Percentiles rank a stretch among this genome's conserved stretches.
These are phyloP conservation scores for Dryobates pubescens DNA, from an alignment of 2,797 vertebrate species.

Conservation along the genomic window DNA sequence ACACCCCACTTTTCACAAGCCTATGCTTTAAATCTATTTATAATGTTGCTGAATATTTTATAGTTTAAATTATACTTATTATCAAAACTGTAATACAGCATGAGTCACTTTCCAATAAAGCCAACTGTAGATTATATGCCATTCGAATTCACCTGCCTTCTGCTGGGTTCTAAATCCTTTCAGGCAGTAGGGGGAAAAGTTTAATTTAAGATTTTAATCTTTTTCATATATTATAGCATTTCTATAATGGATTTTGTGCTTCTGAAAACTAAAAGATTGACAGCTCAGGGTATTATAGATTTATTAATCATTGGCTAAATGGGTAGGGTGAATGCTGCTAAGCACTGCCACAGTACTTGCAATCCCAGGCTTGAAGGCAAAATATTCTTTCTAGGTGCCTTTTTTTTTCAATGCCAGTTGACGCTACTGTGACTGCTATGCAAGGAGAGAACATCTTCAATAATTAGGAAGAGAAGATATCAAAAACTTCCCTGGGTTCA, in stretches of 20 bases:
- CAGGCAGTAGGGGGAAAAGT: slow-evolving; percentile 66
- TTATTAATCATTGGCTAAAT: slow-evolving; percentile 77
- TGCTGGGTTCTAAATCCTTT: slow-evolving; percentile 77
- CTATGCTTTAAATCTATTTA: slow-evolving; percentile 55
- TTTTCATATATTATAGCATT: slow-evolving; percentile 77
- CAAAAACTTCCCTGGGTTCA: not conserved
- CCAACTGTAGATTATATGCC: slow-evolving; percentile 64
- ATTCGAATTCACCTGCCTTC: slow-evolving; percentile 69
- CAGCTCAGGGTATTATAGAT: slow-evolving; percentile 74
- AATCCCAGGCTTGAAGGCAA: slow-evolving; percentile 35
- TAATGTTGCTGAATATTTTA: slow-evolving; percentile 55
- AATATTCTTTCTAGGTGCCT: slow-evolving; percentile 46
- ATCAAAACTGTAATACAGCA: slow-evolving; percentile 69
- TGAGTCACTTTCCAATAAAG: slow-evolving; percentile 73
- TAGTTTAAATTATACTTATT: slow-evolving; percentile 66
- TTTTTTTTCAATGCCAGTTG: slow-evolving; percentile 27
- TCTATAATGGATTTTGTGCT: slow-evolving; percentile 77
- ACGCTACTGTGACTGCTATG: not conserved
- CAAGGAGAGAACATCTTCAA: not conserved
- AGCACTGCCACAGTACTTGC: slow-evolving; percentile 29
- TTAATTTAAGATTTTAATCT: slow-evolving; percentile 83
- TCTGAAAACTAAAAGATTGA: slow-evolving; percentile 78
- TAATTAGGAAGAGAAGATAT: slow-evolving; percentile 10
- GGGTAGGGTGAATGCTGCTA: slow-evolving; percentile 31
- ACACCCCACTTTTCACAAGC: not conserved